These are phyloP conservation scores for Mastigias papua DNA, from an alignment of 30 jellyfish, hydroid and myxozoan species.

Conservation along the genomic window DNA sequence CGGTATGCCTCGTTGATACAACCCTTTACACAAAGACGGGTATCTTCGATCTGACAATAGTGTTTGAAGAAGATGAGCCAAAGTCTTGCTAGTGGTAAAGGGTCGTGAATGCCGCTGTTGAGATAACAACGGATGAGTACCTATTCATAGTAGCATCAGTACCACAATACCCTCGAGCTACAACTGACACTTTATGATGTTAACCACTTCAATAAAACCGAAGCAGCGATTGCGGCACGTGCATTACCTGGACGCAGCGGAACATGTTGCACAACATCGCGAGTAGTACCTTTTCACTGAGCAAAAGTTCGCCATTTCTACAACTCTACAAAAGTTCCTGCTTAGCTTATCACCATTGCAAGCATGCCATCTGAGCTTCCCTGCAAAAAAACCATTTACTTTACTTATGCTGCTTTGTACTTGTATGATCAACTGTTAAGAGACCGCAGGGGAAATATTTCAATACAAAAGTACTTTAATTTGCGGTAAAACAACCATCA, in stretches of 20 bases:
- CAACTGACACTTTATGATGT: background rate
- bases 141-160: background rate
- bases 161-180: background rate
- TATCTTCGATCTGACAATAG: no score
- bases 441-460: no score
- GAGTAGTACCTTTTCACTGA: slow-evolving; percentile 54
- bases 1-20: no score
- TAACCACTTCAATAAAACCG: slow-evolving; percentile 31
- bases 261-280: slow-evolving; percentile 75
- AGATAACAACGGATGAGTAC: background rate
- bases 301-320: slow-evolving; percentile 77
- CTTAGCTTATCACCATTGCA: slow-evolving; percentile 65
- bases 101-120: background rate
- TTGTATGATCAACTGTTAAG: no score
- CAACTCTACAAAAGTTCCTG: slow-evolving; percentile 73
- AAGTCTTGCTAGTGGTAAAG: background rate
- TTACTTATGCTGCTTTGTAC: no score
- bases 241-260: slow-evolving; percentile 53
- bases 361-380: slow-evolving; percentile 63
- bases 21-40: no score
- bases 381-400: slow-evolving; percentile 10
- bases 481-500: no score
- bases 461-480: no score
- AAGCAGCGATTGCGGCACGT: slow-evolving; percentile 1
- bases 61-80: background rate